These are phyloP conservation scores for Clusia tigrina DNA, from an alignment of 2,888 invertebrate genomes.

Conservation along the genomic window DNA sequence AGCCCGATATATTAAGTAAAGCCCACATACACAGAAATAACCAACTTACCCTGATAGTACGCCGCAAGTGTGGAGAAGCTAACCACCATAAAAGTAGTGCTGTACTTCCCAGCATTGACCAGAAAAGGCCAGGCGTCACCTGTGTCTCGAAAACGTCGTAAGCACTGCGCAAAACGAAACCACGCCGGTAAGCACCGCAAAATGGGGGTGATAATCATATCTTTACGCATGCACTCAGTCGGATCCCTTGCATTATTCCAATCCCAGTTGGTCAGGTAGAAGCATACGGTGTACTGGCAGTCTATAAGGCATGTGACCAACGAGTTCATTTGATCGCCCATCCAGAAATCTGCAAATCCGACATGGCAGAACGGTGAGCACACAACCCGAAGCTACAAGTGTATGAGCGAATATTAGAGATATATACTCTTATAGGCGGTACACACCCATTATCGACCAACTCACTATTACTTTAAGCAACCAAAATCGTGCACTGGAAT, in stretches of 20 bases:
- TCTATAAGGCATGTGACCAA: constrained; percentile 87
- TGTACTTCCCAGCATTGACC: constrained; percentile 97
- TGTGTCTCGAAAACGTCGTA: constrained; percentile 92
- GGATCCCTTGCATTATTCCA: constrained; percentile 63
- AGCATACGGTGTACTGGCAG: constrained; percentile 89
- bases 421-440: background rate
- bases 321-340: constrained; percentile 94
- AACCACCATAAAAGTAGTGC: constrained; percentile 91
- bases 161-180: constrained; percentile 97
- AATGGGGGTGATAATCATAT: constrained; percentile 79
- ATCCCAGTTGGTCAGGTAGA: constrained; percentile 78
- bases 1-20: constrained; percentile 33
- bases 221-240: constrained; percentile 69
- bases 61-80: constrained; percentile 77
- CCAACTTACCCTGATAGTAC: constrained; percentile 65
- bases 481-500: constrained; percentile 93
- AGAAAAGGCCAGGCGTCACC: constrained; percentile 90
- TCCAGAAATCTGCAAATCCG: constrained; percentile 96
- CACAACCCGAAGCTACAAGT: constrained; percentile 68
- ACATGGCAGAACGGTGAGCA: constrained; percentile 91
- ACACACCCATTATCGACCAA: background rate
- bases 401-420: background rate
- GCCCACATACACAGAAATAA: background rate
- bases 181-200: constrained; percentile 93
- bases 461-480: constrained; percentile 72